These are phyloP conservation scores for Lasaia peninsularis DNA, from an alignment of 1,140 invertebrate species.

Conservation along the genomic window DNA sequence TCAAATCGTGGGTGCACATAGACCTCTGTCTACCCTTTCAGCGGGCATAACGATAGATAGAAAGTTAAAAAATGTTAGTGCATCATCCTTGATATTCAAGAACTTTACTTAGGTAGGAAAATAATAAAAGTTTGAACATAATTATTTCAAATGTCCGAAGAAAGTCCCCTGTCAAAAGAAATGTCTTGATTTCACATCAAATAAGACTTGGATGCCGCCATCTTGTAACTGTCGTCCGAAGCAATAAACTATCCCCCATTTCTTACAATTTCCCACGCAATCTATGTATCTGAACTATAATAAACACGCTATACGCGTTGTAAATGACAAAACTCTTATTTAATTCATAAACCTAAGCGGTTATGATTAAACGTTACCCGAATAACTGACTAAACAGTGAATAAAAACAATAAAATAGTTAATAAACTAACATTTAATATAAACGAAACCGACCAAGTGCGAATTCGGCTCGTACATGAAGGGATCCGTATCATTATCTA, in stretches of 20 bases:
- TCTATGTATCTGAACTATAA: constrained; percentile 1
- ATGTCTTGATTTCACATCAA: neutral
- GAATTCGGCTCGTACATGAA: too few relatives aligned
- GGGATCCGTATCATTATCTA: too few relatives aligned
- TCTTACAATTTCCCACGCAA: constrained; percentile 4
- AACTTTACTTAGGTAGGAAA: neutral
- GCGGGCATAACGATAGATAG: too few relatives aligned
- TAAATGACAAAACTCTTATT: neutral
- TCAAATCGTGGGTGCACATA: too few relatives aligned
- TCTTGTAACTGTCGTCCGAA: neutral
- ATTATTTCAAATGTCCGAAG: neutral
- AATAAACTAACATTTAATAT: too few relatives aligned
- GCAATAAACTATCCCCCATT: constrained; percentile 10
- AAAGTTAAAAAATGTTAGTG: too few relatives aligned
- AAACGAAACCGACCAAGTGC: too few relatives aligned
- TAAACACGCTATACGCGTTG: neutral
- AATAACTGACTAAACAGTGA: too few relatives aligned
- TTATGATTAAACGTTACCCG: too few relatives aligned
- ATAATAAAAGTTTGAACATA: neutral
- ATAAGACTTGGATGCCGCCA: neutral
- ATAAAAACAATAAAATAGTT: too few relatives aligned
- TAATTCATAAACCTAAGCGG: neutral
- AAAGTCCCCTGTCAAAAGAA: neutral
- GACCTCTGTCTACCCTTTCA: too few relatives aligned
- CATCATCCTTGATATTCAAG: too few relatives aligned